Evolutionary conservation across 1,140 invertebrate genomes (phyloP).

Genomic region (Mizuhopecten yessoensis): DNA sequence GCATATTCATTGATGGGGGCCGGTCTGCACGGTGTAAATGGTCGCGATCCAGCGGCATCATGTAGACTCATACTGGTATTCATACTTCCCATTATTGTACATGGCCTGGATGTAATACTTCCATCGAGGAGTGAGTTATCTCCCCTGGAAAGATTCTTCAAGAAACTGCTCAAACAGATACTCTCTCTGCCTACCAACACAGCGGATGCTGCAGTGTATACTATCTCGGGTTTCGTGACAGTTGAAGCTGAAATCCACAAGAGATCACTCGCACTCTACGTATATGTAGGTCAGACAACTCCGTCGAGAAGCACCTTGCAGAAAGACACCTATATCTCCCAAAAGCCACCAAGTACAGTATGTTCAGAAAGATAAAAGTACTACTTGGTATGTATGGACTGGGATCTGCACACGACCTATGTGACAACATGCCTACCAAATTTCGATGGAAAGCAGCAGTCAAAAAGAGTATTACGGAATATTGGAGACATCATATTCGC

Average conservation of each 20-base stretch:
- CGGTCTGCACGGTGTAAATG: background rate
- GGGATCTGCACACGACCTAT: background rate
- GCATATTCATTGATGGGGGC: conserved; percentile 42
- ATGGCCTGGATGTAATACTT: conserved; percentile 5
- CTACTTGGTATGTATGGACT: conserved; percentile 9
- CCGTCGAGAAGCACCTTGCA: background rate
- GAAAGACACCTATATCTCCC: background rate
- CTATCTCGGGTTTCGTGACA: background rate
- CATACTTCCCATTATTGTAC: background rate
- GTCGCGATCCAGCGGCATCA: background rate
- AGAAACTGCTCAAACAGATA: conserved; percentile 32
- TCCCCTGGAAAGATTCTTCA: background rate
- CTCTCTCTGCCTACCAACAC: background rate
- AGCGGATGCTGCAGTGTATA: conserved; percentile 2
- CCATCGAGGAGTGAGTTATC: background rate
- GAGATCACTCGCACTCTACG: background rate
- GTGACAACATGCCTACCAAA: background rate
- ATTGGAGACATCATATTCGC: no score
- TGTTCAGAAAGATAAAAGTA: background rate
- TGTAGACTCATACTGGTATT: background rate
- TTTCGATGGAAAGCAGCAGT: background rate
- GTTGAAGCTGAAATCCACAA: background rate
- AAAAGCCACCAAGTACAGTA: background rate
- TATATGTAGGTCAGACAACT: background rate
- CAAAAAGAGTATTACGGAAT: no score